Evolutionary conservation across 2,113 vertebrate genomes (phyloP).

Genomic region (Orientallactaga bullata): DNA sequence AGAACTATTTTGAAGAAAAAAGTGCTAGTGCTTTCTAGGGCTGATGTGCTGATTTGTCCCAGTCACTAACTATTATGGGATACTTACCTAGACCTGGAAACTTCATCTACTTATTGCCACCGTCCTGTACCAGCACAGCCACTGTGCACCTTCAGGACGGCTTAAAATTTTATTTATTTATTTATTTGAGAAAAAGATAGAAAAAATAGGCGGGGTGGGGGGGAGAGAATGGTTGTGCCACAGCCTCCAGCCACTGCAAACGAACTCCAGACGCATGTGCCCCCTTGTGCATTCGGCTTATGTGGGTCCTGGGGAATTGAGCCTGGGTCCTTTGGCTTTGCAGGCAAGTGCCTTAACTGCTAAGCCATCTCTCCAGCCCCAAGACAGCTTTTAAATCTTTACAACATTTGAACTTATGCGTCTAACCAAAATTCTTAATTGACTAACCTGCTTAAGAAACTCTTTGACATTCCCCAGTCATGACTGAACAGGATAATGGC

Average conservation of each 20-base stretch:
- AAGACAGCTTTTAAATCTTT: constrained; percentile 36
- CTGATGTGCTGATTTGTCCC: fast-evolving
- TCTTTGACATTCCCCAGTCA: neutral
- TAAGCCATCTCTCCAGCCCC: too few species aligned
- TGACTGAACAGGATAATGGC: neutral
- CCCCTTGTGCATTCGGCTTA: too few species aligned
- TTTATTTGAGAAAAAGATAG: too few species aligned
- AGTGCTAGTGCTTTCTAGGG: neutral
- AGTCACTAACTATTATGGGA: neutral
- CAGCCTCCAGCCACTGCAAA: too few species aligned
- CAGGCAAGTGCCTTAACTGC: too few species aligned
- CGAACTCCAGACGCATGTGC: too few species aligned
- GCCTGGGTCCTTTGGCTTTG: too few species aligned
- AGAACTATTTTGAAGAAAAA: neutral
- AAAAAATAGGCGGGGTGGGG: too few species aligned
- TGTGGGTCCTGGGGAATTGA: too few species aligned
- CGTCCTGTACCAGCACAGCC: neutral
- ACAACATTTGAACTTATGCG: neutral
- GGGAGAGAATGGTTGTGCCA: too few species aligned
- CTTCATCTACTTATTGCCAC: neutral
- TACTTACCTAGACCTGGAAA: neutral
- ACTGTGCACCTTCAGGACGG: neutral
- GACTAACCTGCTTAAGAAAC: neutral
- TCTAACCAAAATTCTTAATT: constrained; percentile 14
- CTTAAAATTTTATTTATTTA: too few species aligned